Evolutionary conservation across 2,797 vertebrate species (phyloP).

Genomic region (Chiroxiphia lanceolata): DNA sequence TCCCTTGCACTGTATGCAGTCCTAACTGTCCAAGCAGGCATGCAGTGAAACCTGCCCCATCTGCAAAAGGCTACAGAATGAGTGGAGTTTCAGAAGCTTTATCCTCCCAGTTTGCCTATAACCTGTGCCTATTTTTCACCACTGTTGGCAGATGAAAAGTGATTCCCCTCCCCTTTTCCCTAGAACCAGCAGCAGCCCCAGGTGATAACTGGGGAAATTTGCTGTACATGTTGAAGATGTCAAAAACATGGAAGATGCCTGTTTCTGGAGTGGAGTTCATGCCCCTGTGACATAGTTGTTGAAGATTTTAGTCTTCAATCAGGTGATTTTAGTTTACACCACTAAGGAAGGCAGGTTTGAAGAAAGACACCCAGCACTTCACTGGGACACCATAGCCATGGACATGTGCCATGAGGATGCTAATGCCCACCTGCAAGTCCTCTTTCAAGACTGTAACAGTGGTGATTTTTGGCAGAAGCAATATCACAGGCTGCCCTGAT

Average conservation of each 20-base stretch:
- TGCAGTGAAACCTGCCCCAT: neutral
- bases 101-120: neutral
- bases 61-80: neutral
- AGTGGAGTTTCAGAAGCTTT: neutral
- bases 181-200: neutral
- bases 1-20: neutral
- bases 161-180: neutral
- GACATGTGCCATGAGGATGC: neutral
- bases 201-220: neutral
- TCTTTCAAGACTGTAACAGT: neutral
- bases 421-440: neutral
- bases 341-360: neutral
- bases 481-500: neutral
- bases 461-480: neutral
- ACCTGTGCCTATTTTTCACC: neutral
- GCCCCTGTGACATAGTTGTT: neutral
- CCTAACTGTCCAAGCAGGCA: neutral
- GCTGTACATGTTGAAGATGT: neutral
- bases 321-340: neutral
- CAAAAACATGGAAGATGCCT: neutral
- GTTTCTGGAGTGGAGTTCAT: neutral
- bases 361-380: neutral
- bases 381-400: neutral
- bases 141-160: neutral
- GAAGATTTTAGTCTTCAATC: neutral